Evolutionary conservation across 1,140 invertebrate species (phyloP).

Genomic region (Hycleus cichorii): DNA sequence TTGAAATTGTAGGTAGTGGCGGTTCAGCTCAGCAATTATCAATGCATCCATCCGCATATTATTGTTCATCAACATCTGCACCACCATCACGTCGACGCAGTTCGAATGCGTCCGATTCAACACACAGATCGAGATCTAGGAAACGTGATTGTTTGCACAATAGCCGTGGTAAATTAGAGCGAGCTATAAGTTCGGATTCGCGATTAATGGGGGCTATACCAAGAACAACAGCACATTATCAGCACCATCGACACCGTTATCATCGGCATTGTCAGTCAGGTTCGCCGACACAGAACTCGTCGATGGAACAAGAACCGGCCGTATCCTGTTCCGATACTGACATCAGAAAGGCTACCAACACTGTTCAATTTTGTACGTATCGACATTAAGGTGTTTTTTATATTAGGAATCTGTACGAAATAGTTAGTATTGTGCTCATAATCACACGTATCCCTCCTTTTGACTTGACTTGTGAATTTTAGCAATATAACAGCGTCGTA

Average conservation of each 20-base stretch:
- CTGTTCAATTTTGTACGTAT: slow-evolving; percentile 18
- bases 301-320: slow-evolving; percentile 19
- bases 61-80: background rate
- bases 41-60: slow-evolving; percentile 15
- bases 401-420: background rate
- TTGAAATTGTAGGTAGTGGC: background rate
- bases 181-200: slow-evolving; percentile 38
- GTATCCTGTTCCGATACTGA: slow-evolving; percentile 23
- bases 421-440: too few relatives aligned
- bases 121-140: slow-evolving; percentile 30
- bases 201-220: slow-evolving; percentile 34
- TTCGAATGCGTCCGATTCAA: slow-evolving; percentile 40
- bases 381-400: background rate
- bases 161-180: slow-evolving; percentile 30
- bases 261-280: slow-evolving; percentile 10
- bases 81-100: slow-evolving; percentile 25
- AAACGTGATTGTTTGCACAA: slow-evolving; percentile 28
- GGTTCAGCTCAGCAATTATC: slow-evolving; percentile 30
- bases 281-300: slow-evolving; percentile 17
- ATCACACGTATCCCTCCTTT: too few relatives aligned
- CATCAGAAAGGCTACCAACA: slow-evolving; percentile 7
- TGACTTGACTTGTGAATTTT: too few relatives aligned
- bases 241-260: slow-evolving; percentile 30
- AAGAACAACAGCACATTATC: slow-evolving; percentile 18
- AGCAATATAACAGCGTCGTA: too few relatives aligned